A percentile compares a stretch with the other conserved stretches of the same genome.
phyloP scores from a whole-genome alignment of 2,888 invertebrate species.

The Podabrus alpinus region DNA sequence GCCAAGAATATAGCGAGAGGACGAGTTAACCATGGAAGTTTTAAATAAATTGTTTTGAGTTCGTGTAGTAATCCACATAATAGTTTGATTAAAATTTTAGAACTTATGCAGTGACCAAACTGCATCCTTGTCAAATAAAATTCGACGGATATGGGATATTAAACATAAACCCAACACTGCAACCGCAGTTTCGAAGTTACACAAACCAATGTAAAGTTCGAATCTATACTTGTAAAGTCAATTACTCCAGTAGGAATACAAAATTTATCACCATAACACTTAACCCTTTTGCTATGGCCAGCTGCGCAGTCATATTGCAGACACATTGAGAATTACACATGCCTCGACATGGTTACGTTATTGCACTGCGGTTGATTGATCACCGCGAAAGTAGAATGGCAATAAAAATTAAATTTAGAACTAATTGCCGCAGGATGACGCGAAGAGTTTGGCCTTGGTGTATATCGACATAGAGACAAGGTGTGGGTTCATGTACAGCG shows the following conservation, averaged over 20 bases:
- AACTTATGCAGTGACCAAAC: not conserved
- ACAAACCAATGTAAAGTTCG: not conserved
- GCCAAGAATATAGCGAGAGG: not conserved
- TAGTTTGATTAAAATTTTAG: not conserved
- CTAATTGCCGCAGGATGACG: not conserved
- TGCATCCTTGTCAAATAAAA: not conserved
- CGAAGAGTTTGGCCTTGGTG: not conserved
- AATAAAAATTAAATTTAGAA: not conserved
- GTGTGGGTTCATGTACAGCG: too few species aligned
- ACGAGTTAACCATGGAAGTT: not conserved
- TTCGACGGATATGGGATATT: not conserved
- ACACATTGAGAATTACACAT: not conserved
- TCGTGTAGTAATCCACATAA: not conserved
- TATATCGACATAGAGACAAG: too few species aligned
- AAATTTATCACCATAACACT: not conserved
- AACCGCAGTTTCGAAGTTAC: not conserved
- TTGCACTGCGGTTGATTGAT: not conserved
- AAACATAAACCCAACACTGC: not conserved
- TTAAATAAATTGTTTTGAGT: not conserved
- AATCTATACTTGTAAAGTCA: not conserved
- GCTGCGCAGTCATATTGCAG: not conserved
- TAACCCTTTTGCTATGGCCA: not conserved
- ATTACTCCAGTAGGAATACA: not conserved
- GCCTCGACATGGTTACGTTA: not conserved
- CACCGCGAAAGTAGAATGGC: not conserved